Base-by-base conservation (phyloP, 2,797 vertebrate species). In the Trichosurus vulpecula region DNA sequence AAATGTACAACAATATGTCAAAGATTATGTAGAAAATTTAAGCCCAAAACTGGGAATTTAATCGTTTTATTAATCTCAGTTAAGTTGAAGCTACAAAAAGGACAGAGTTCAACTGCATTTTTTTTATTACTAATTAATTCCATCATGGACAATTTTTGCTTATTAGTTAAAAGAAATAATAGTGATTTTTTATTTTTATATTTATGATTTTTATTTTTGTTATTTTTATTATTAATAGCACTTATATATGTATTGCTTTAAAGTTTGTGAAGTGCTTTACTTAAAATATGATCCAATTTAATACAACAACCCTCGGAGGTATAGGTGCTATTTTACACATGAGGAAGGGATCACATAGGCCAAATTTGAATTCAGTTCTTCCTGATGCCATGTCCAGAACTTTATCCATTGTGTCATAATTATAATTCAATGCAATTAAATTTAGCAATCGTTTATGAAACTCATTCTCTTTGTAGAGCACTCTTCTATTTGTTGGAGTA, bases 41-140 rank as follows among this genome's bases (percentile, higher is more conserved):
- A 81, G 2, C 22, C 22, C 22, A 1, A 47, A 81, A 66, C 51
- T 92, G 91, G 6, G 90, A 90, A 92, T 91, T 54, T 89, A 93
- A 54, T 16, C 0, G 61, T 92, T 92, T 90, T 31, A 3, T 41
- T 94, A 31, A 8, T 74, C 74, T 90, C 51, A 91, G 14, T 61
- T 25, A 5, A 94, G 3, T 94, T 66, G 2, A 94, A 97, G 8
- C 5, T 93, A 89, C 35, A 9, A 57, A 47, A 90, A 35, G 29
- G 3, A 35, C 11, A 53, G 41, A 25, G 57, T 51, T 52, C 55
- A 8, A 58, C 25, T 87, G 5, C 19, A 93, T 35, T 53, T 94
- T 53, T 94, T 35, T 58, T 94, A 96, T 93, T 61, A 5, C 2
- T 66, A 95, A 89, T 90, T 91, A 91, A 93, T 90, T 74, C 19